phyloP scores from a whole-genome alignment of 2,888 invertebrate genomes.

The Drosophila pegasa region DNA sequence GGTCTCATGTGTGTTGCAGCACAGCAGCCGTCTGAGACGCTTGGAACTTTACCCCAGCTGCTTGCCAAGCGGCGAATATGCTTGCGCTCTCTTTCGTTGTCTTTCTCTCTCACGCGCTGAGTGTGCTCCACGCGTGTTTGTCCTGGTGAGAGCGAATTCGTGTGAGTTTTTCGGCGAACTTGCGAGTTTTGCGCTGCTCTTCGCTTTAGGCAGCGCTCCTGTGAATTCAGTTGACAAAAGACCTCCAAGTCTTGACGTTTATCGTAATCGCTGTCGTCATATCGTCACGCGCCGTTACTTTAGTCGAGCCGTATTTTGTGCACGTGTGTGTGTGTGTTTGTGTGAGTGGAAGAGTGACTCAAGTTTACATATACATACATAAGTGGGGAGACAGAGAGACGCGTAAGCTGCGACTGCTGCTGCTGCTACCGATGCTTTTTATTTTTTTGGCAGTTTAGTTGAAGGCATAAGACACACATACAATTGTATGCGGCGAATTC shows the following conservation, averaged over 20 bases:
- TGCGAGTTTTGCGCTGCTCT: slow-evolving; percentile 28
- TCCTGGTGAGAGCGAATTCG: slow-evolving; percentile 37
- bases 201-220: slow-evolving; percentile 53
- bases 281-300: slow-evolving; percentile 71
- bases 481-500: slow-evolving; percentile 72
- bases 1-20: slow-evolving; percentile 74
- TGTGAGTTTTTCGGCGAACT: slow-evolving; percentile 34
- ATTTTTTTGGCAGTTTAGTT: slow-evolving; percentile 48
- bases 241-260: slow-evolving; percentile 43
- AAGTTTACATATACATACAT: slow-evolving; percentile 27
- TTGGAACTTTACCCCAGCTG: slow-evolving; percentile 23
- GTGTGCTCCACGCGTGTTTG: slow-evolving; percentile 26
- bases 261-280: slow-evolving; percentile 46
- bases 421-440: slow-evolving; percentile 16
- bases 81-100: slow-evolving; percentile 5
- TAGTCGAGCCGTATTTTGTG: slow-evolving; percentile 30
- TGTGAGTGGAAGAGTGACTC: slow-evolving; percentile 47
- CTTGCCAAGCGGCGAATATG: slow-evolving; percentile 38
- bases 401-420: slow-evolving; percentile 31
- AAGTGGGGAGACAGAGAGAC: slow-evolving; percentile 33
- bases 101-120: not conserved
- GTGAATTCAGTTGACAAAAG: slow-evolving; percentile 70
- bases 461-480: slow-evolving; percentile 30
- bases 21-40: slow-evolving; percentile 40
- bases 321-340: slow-evolving; percentile 24